Evolutionary conservation across 2,113 vertebrate species (phyloP).

Genomic region (Seriola rivoliana): DNA sequence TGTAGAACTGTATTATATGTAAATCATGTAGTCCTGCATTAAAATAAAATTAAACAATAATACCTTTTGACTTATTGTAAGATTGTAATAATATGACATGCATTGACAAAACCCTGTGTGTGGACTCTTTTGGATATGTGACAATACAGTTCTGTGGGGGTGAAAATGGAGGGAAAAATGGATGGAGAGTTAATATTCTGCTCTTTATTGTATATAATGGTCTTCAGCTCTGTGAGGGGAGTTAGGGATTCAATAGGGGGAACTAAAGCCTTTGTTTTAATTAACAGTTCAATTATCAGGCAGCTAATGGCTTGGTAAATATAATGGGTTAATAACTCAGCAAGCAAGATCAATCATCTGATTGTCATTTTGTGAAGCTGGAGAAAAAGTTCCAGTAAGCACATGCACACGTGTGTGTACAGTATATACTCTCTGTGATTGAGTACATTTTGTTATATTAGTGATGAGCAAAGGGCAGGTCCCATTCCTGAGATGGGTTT

Average conservation of each 20-base stretch:
- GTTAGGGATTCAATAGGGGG: conserved; percentile 35
- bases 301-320: conserved; percentile 61
- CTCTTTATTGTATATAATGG: conserved; percentile 23
- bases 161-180: not conserved
- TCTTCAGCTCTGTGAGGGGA: conserved; percentile 28
- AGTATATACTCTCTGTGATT: not conserved
- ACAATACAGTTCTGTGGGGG: not conserved
- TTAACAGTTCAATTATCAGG: conserved; percentile 67
- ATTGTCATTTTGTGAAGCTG: conserved; percentile 51
- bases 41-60: conserved; percentile 38
- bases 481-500: conserved; percentile 14
- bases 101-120: conserved; percentile 5
- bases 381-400: conserved; percentile 31
- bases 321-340: conserved; percentile 64
- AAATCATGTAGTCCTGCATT: conserved; percentile 5
- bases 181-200: conserved; percentile 20
- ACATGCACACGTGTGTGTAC: not conserved
- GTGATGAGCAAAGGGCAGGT: not conserved
- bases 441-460: not conserved
- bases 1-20: not conserved
- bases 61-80: conserved; percentile 27
- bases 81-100: not conserved
- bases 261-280: conserved; percentile 64
- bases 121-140: not conserved
- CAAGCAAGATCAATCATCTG: conserved; percentile 66